Base-by-base conservation (phyloP, 2,888 invertebrate species). In the Aplocera efformata region DNA sequence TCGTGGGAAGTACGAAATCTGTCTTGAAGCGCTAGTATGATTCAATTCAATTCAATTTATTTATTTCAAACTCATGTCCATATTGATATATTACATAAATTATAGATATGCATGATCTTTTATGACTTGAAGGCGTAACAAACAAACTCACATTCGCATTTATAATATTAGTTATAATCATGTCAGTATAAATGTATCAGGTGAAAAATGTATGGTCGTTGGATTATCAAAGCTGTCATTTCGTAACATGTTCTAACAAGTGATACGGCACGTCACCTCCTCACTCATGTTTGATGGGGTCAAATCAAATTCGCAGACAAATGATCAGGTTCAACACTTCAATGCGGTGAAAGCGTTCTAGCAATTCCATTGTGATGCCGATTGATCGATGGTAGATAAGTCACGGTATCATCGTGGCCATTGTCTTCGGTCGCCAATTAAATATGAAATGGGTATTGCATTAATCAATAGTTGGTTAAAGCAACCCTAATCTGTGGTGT, bases 281-380 rank as follows among this genome's bases (percentile, higher is more conserved):
- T 60, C 58, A 56, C 29, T 56, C 53, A 65, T 58, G 40, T 73
- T 67, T 68, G 70, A 75, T 75, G 70, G 60, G 65, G 66, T 67
- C 66, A 67, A 65, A 69, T 67, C 45, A 42, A 31, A 43, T 36
- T 62, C 54, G 55, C 56, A 68, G 67, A 71, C 70, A 73, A 75
- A 75, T 72, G 63, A 44, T 42, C 44, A 25, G n/a, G 41, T 48
- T 49, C 41, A 46, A 31, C 60, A 58, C 63, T 61, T 67, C 64
- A 57, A 67, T 61, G 56, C 56, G 56, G 76, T 68, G 81, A 82
- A 80, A 82, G 81, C n/a, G n/a, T 57, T 59, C 48, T 40, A 56
- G 64, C 71, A 76, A 77, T 77, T 73, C 77, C 62, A 78, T 82
- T 82, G 81, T 81, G 60, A 57, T 50, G 55, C 59, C 67, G 77